These are phyloP conservation scores for Monopis laevigella DNA, from an alignment of 2,888 invertebrate genomes.

Conservation along the genomic window DNA sequence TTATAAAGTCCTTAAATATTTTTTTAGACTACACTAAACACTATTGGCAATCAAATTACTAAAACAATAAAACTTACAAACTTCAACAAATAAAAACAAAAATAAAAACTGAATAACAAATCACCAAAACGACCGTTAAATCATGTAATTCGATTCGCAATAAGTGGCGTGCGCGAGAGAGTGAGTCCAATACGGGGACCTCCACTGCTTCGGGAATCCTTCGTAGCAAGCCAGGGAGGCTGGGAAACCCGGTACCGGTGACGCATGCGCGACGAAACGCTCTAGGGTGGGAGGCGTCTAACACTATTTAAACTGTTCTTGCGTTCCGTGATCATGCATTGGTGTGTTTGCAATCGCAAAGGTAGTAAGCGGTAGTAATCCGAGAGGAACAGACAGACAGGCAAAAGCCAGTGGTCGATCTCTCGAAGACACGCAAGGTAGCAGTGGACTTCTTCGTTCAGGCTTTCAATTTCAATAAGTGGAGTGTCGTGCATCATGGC, in stretches of 20 bases:
- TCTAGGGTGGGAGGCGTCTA: slow-evolving; percentile 62
- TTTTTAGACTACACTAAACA: too few species aligned
- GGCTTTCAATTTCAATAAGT: slow-evolving; percentile 53
- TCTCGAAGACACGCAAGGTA: slow-evolving; percentile 65
- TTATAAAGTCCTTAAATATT: too few species aligned
- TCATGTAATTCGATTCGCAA: too few species aligned
- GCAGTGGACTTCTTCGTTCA: slow-evolving; percentile 61
- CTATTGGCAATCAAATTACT: too few species aligned
- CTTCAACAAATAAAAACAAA: too few species aligned
- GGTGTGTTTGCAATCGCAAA: slow-evolving; percentile 74
- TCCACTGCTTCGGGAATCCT: neutral
- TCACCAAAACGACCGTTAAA: too few species aligned
- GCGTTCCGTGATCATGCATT: slow-evolving; percentile 73
- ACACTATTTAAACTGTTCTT: slow-evolving; percentile 73
- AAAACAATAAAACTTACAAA: too few species aligned
- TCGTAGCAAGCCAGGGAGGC: slow-evolving; percentile 18
- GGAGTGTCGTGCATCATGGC: slow-evolving; percentile 73
- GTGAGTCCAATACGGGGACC: too few species aligned
- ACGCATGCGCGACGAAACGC: slow-evolving; percentile 71
- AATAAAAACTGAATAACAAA: too few species aligned
- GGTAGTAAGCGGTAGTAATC: slow-evolving; percentile 69
- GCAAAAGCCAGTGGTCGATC: slow-evolving; percentile 71
- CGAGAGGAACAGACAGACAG: slow-evolving; percentile 66
- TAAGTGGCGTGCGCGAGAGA: too few species aligned
- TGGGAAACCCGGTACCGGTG: slow-evolving; percentile 31